Evolutionary conservation across 2,113 vertebrate species (phyloP), one percentile per base, ranked within the genome.

Genomic region (Bungarus multicinctus): DNA sequence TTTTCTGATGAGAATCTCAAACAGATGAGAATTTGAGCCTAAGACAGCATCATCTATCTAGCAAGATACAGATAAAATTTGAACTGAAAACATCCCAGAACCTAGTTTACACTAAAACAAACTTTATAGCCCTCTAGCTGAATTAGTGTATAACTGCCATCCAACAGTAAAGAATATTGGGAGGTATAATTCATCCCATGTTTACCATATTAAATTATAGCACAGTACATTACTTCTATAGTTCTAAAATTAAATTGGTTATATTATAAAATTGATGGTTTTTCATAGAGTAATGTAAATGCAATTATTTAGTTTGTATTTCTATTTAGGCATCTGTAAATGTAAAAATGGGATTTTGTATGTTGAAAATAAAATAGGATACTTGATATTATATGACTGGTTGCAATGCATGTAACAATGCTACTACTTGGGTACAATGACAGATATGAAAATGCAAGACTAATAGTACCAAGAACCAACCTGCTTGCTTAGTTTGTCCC

Each of bases 401-500:
- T 74, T 53, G 20, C 88, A 86, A 34, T 11, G 6, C 11, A 58
- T 23, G 25, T 22, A 90, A 87, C 20, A 47, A 64, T 45, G 23
- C 58, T n/a, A 54, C 39, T 54, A 54, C 47, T 45, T 87, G 43
- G 90, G 87, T 52, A 30, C n/a, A 43, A n/a, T 87, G 58, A 89
- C 55, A 91, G 53, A 34, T 12, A 58, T 89, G 55, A 91, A 64
- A 89, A 89, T 85, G 92, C 23, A 94, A 69, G 0, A 89, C 3
- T 2, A 94, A 85, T 0, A 0, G 39, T 0, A 27, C 0, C 5
- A 53, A 50, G 93, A 95, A 90, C 96, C 97, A 95, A 99, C 99
- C 98, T 99, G 98, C 95, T 98, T 99, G 97, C 98, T 98, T 74
- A 98, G 96, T 69, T 96, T 96, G 86, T 99, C 98, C 98, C 98